phyloP scores from a whole-genome alignment of 2,797 vertebrate species.

The Acanthurus tractus region DNA sequence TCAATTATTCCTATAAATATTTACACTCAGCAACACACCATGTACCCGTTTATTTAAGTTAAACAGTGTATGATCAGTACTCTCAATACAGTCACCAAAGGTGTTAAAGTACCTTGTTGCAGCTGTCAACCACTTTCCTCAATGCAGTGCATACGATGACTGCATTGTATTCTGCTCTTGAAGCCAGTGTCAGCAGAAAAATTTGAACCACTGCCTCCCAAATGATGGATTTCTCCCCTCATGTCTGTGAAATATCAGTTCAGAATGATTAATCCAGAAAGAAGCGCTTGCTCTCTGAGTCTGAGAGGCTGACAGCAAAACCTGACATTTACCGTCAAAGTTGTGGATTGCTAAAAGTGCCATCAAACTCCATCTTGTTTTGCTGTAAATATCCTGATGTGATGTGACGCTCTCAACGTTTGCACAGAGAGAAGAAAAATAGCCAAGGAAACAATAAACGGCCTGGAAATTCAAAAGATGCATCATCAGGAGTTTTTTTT shows the following conservation, averaged over 20 bases:
- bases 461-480: neutral
- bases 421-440: conserved; percentile 16
- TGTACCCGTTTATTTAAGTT: neutral
- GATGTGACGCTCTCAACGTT: conserved; percentile 34
- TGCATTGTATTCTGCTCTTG: conserved; percentile 23
- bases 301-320: conserved; percentile 34
- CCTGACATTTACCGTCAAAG: conserved; percentile 49
- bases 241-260: conserved; percentile 38
- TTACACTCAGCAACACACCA: neutral
- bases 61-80: neutral
- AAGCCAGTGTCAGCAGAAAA: conserved; percentile 26
- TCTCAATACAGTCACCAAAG: neutral
- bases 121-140: neutral
- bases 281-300: conserved; percentile 38
- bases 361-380: conserved; percentile 28
- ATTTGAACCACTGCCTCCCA: conserved; percentile 26
- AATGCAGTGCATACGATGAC: neutral
- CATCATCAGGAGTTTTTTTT: conserved; percentile 32
- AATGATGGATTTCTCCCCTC: conserved; percentile 60
- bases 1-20: neutral
- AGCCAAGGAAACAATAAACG: conserved; percentile 19
- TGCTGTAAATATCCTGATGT: conserved; percentile 32
- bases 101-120: neutral
- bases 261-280: conserved; percentile 52
- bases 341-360: conserved; percentile 42